Conservation (phyloP, 2,113 vertebrate species). For the Labeo catla region DNA sequence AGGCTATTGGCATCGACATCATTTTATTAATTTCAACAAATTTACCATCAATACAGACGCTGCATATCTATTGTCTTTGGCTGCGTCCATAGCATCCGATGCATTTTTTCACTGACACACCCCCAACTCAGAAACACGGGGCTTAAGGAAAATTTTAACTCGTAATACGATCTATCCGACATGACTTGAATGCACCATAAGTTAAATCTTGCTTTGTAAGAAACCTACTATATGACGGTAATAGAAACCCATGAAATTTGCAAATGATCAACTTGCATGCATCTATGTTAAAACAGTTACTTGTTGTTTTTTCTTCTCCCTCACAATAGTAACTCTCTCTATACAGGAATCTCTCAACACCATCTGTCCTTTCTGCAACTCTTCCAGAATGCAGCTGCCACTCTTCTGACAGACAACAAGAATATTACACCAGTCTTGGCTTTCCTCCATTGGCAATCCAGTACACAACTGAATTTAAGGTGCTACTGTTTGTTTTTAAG, state of each 20-base stretch:
- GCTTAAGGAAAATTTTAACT: too few relatives aligned
- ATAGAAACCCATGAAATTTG: background rate
- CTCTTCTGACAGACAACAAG: slow-evolving; percentile 3
- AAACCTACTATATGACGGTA: background rate
- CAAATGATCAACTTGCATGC: background rate
- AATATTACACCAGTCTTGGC: background rate
- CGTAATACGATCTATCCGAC: too few relatives aligned
- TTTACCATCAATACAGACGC: too few relatives aligned
- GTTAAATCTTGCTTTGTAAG: background rate
- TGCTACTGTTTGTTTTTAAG: background rate
- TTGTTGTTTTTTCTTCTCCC: background rate
- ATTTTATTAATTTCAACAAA: too few relatives aligned
- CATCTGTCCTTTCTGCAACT: background rate
- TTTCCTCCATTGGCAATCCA: background rate
- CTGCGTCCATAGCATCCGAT: too few relatives aligned
- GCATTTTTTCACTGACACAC: too few relatives aligned
- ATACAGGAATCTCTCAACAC: background rate
- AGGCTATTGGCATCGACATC: too few relatives aligned
- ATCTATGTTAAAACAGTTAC: background rate
- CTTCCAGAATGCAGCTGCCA: slow-evolving; percentile 12
- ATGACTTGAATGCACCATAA: too few relatives aligned
- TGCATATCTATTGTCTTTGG: too few relatives aligned
- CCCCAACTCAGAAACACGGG: too few relatives aligned
- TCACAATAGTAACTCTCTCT: background rate
- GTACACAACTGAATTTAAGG: background rate